Conservation (phyloP, 2,888 invertebrate species). For the Chloroclystis v-ata region DNA sequence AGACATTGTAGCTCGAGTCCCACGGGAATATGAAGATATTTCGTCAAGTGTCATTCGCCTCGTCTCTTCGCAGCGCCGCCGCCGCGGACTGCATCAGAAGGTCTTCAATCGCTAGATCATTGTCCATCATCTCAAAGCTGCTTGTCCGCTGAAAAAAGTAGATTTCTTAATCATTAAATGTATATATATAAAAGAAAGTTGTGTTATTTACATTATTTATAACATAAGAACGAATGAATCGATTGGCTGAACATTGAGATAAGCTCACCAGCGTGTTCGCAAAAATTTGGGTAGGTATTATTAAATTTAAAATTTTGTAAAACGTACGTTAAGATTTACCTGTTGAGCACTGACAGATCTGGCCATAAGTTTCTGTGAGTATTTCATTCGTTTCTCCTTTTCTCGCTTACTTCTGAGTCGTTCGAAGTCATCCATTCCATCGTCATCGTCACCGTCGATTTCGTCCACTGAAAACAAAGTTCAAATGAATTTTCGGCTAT, state of each 20-base stretch:
- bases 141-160: constrained; percentile 54
- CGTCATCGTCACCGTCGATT: constrained; percentile 54
- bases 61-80: constrained; percentile 46
- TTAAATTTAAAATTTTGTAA: too few species aligned
- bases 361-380: constrained; percentile 79
- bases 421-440: constrained; percentile 81
- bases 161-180: background rate
- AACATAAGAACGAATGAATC: too few species aligned
- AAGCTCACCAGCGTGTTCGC: too few species aligned
- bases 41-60: constrained; percentile 58
- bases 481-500: background rate
- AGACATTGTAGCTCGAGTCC: constrained; percentile 37
- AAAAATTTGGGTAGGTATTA: background rate
- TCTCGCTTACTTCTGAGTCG: constrained; percentile 83
- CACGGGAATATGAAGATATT: constrained; percentile 56
- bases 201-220: too few species aligned
- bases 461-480: constrained; percentile 57
- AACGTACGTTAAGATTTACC: too few species aligned
- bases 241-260: too few species aligned
- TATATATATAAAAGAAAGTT: too few species aligned
- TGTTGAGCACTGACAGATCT: constrained; percentile 78
- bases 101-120: constrained; percentile 64
- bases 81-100: constrained; percentile 56
- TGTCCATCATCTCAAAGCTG: constrained; percentile 62
- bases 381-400: constrained; percentile 81